These are phyloP conservation scores for Tricholaema leucomelas DNA, from an alignment of 2,113 vertebrate genomes.

Conservation along the genomic window DNA sequence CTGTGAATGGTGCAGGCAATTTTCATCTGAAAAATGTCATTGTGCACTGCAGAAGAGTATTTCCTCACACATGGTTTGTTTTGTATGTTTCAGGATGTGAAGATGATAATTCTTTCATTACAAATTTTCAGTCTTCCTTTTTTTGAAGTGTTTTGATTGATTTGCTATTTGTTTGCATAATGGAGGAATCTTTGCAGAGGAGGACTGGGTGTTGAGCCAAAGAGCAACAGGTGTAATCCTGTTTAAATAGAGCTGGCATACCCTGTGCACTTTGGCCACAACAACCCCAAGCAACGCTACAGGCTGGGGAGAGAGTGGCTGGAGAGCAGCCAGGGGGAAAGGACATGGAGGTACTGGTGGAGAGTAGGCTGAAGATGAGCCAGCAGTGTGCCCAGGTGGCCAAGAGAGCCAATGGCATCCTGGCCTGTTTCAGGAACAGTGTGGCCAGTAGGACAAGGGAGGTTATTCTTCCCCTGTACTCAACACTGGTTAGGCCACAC, in stretches of 20 bases:
- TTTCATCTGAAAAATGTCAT: neutral
- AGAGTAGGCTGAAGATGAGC: no score
- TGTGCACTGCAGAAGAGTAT: neutral
- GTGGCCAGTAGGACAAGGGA: no score
- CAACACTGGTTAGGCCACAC: no score
- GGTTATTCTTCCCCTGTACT: no score
- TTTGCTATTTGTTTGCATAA: slow-evolving; percentile 41
- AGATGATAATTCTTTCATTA: slow-evolving; percentile 18
- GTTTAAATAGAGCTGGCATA: neutral
- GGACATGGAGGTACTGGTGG: no score
- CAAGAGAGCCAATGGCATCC: no score
- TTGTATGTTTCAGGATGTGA: neutral
- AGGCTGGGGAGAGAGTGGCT: no score
- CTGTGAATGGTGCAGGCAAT: neutral
- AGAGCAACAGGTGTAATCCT: neutral
- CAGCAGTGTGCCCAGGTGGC: no score
- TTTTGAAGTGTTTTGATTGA: slow-evolving; percentile 41
- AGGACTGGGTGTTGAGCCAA: neutral
- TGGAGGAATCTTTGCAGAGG: slow-evolving; percentile 8
- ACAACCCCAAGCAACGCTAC: no score
- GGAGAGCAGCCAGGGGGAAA: no score
- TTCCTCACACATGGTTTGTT: neutral
- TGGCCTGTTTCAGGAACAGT: no score
- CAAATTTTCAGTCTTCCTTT: slow-evolving; percentile 46
- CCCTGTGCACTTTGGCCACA: no score